Evolutionary conservation across 2,113 vertebrate genomes (phyloP), one percentile per base, ranked within the genome.

Genomic region (Oncorhynchus nerka): DNA sequence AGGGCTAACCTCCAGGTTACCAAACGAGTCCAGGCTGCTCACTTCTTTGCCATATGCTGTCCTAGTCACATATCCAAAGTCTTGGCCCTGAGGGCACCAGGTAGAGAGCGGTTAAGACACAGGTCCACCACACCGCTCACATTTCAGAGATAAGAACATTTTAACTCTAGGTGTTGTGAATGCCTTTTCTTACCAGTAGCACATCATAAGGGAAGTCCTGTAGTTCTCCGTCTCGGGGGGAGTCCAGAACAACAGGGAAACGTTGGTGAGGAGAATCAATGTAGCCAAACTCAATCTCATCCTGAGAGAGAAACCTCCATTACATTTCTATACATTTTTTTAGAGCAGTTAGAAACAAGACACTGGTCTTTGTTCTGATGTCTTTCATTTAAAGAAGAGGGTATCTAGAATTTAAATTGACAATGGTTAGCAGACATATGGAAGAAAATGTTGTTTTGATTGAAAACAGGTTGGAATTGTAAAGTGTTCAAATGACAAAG

Each of bases 231-330:
- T 97, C 86, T 71, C 89, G 92, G 7, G 97, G 97, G 1, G 96
- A 99, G 79, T 99, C 97, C 87, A 99, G 85, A 70, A 98, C 97
- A 74, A 99, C 97, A 0, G 97, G 96, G 65, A 99, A 97, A n/a
- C 67, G 70, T 6, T 96, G 96, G 80, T 97, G 95, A 8, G 97
- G 97, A 0, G 96, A 94, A 0, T 97, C 94, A 2, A 95, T 96
- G 87, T 98, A 99, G 70, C 97, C 97, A 49, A 99, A 95, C 86
- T 98, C 95, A 1, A 99, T 80, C 82, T 99, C 97, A 66, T 99
- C 96, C 97, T 99, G 22, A 55, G 16, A 55, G 13, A 55, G 51
- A 55, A 55, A 55, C 16, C 51, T 55, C 51, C 5, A 55, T 55
- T 55, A 55, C 51, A 15, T 55, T 5, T 55, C 4, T 19, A 11